phyloP scores from a whole-genome alignment of 2,888 invertebrate species.

The Trachelus tabidus region DNA sequence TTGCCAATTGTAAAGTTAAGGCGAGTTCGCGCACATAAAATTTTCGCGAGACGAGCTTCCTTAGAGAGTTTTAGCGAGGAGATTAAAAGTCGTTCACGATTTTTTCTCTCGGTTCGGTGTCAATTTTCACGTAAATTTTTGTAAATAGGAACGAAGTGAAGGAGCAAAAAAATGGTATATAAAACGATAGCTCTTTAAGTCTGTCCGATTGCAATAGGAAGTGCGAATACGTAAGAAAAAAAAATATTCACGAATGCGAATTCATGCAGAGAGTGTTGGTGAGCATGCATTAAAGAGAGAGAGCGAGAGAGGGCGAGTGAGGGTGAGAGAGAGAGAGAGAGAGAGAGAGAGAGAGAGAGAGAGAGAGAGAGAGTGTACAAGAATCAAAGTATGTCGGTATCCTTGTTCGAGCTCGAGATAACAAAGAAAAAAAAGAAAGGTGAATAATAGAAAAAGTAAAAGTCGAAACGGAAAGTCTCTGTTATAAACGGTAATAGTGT shows the following conservation, averaged over 20 bases:
- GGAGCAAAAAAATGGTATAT: neutral
- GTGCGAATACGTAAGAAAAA: neutral
- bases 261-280: neutral
- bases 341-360: constrained; percentile 7
- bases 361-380: constrained; percentile 5
- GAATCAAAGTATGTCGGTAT: constrained; percentile 14
- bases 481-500: constrained; percentile 11
- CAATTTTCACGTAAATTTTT: neutral
- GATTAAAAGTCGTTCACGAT: neutral
- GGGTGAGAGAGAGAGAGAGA: constrained; percentile 7
- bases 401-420: constrained; percentile 16
- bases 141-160: neutral
- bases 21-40: neutral
- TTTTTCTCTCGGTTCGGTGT: neutral
- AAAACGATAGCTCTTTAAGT: neutral
- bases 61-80: neutral
- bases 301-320: constrained; percentile 1
- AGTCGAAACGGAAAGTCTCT: constrained; percentile 4
- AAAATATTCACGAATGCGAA: too few species aligned
- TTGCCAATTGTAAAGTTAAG: neutral
- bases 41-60: neutral
- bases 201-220: neutral
- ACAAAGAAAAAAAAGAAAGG: neutral
- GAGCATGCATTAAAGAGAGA: constrained; percentile 9
- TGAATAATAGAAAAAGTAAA: neutral